Conservation (phyloP, 2,113 vertebrate species). For the Ailurus styani region DNA sequence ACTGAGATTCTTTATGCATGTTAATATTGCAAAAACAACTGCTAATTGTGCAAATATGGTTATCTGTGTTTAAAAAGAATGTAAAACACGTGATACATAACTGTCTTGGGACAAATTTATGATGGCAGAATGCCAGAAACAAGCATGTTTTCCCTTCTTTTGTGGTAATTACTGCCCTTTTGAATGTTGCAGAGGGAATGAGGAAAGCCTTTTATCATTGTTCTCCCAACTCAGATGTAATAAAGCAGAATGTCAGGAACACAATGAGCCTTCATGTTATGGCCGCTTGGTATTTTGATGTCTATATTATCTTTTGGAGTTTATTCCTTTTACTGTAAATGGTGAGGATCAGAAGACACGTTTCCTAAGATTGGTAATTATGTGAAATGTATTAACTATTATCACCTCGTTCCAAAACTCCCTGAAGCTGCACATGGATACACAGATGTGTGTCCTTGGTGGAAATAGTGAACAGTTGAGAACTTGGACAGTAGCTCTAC, state of each 20-base stretch:
- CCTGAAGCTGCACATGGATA: not conserved
- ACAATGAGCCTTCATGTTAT: slow-evolving; percentile 31
- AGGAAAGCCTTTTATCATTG: slow-evolving; percentile 44
- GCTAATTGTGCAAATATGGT: not conserved
- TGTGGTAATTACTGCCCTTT: slow-evolving; percentile 38
- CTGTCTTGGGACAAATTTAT: slow-evolving; percentile 50
- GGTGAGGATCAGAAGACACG: not conserved
- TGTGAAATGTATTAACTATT: not conserved
- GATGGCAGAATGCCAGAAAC: slow-evolving; percentile 35
- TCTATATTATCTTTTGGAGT: slow-evolving; percentile 48
- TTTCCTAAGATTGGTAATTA: slow-evolving; percentile 17
- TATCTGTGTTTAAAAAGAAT: slow-evolving; percentile 23
- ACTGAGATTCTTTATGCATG: not conserved
- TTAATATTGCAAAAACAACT: not conserved
- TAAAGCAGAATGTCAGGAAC: not conserved
- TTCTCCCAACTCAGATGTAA: not conserved
- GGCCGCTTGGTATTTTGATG: slow-evolving; percentile 1
- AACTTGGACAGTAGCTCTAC: not conserved
- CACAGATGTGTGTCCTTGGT: not conserved
- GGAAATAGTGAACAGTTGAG: not conserved
- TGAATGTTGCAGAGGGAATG: not conserved
- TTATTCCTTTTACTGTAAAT: slow-evolving; percentile 25
- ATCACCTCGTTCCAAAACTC: not conserved
- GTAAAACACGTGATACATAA: slow-evolving; percentile 1
- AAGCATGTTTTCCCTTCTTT: not conserved